Percentiles rank a stretch among this genome's conserved stretches.
Conservation (phyloP, 2,113 vertebrate species). For the Ptilonorhynchus violaceus region DNA sequence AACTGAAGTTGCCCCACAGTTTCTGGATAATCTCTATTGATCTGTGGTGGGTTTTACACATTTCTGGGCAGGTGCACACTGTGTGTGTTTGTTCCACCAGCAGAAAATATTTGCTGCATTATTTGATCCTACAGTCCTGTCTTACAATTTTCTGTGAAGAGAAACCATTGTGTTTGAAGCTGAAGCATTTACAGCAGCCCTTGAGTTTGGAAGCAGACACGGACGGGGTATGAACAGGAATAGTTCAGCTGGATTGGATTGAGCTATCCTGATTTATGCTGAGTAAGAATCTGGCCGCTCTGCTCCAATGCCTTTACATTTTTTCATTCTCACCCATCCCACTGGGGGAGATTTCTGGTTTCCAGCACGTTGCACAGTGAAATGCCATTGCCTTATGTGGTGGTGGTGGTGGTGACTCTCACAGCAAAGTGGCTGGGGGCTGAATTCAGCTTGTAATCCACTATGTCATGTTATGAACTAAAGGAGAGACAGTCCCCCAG, state of each 20-base stretch:
- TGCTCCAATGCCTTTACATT: not conserved
- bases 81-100: not conserved
- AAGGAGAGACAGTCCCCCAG: not conserved
- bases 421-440: not conserved
- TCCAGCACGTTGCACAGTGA: not conserved
- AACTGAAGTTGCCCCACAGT: not conserved
- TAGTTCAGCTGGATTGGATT: not conserved
- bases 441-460: not conserved
- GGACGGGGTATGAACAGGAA: fast-evolving
- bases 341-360: not conserved
- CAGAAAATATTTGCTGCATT: not conserved
- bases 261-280: not conserved
- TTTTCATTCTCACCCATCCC: not conserved
- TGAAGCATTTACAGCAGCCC: not conserved
- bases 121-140: not conserved
- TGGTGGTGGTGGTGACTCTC: not conserved
- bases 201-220: not conserved
- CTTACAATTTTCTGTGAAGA: not conserved
- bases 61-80: not conserved
- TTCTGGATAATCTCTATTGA: slow-evolving; percentile 12
- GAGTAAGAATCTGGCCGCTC: not conserved
- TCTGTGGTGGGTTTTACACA: not conserved
- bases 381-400: not conserved
- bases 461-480: not conserved
- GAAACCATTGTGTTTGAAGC: not conserved